A percentile compares a stretch with the other conserved stretches of the same genome.
These are phyloP conservation scores for Hyles lineata DNA, from an alignment of 2,888 invertebrate species.

Conservation along the genomic window DNA sequence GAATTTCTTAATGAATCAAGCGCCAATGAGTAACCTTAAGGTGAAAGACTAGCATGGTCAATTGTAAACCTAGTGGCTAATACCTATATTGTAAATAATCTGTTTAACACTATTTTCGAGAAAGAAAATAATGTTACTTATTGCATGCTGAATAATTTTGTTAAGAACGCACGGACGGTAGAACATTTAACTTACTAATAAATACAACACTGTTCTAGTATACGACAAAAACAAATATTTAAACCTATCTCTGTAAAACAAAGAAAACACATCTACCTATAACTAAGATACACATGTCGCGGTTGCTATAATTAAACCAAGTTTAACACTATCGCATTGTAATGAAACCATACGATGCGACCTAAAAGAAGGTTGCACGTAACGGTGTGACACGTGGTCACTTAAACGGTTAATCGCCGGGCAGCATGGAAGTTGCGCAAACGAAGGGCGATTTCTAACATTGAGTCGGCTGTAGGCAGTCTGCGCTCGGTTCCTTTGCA, in stretches of 20 bases:
- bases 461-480: conserved; percentile 15
- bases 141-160: too few relatives aligned
- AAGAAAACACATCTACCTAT: neutral
- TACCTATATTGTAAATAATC: too few relatives aligned
- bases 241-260: neutral
- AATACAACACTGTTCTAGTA: too few relatives aligned
- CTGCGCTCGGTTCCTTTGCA: conserved; percentile 28
- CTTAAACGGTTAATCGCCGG: conserved; percentile 36
- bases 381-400: conserved; percentile 37
- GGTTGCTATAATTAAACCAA: neutral
- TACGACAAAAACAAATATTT: too few relatives aligned
- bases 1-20: too few relatives aligned
- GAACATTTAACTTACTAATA: too few relatives aligned
- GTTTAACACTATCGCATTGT: neutral
- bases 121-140: too few relatives aligned
- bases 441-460: conserved; percentile 48
- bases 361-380: conserved; percentile 32
- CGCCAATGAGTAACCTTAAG: too few relatives aligned
- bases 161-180: too few relatives aligned
- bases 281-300: neutral
- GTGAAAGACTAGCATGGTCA: too few relatives aligned
- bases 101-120: too few relatives aligned
- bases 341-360: conserved; percentile 14
- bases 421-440: conserved; percentile 41
- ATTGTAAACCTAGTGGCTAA: too few relatives aligned